Conservation (phyloP, 2,888 invertebrate species). For the Leptura quadrifasciata region DNA sequence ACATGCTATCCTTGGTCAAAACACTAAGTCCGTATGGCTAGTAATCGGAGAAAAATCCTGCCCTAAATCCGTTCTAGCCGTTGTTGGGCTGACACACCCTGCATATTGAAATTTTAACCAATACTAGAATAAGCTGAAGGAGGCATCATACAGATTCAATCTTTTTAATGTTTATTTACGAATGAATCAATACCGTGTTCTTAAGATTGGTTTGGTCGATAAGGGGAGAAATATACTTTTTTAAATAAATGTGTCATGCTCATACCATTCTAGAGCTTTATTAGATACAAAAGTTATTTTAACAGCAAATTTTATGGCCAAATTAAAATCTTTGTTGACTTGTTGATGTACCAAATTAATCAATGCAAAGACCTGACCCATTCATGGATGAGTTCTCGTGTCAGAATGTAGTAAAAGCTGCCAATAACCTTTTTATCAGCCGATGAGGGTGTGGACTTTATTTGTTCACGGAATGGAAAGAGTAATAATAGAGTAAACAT, state of each 20-base stretch:
- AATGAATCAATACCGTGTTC: background rate
- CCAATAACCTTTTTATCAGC: slow-evolving; percentile 54
- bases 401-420: slow-evolving; percentile 46
- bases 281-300: background rate
- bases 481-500: slow-evolving; percentile 12
- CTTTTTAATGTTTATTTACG: background rate
- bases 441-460: slow-evolving; percentile 48
- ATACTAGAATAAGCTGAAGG: too few species aligned
- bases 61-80: too few species aligned
- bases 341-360: slow-evolving; percentile 13
- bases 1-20: too few species aligned
- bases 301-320: background rate
- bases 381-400: slow-evolving; percentile 23
- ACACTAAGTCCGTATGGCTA: too few species aligned
- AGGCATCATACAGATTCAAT: background rate
- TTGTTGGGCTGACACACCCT: too few species aligned
- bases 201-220: background rate
- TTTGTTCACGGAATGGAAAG: slow-evolving; percentile 44
- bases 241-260: background rate
- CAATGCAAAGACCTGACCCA: slow-evolving; percentile 26
- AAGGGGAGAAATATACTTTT: background rate
- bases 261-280: background rate
- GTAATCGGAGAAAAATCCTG: too few species aligned
- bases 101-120: too few species aligned
- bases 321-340: slow-evolving; percentile 5